Evolutionary conservation across 2,113 vertebrate species (phyloP), one percentile per base, ranked within the genome.

Genomic region (Tupaia chinensis): DNA sequence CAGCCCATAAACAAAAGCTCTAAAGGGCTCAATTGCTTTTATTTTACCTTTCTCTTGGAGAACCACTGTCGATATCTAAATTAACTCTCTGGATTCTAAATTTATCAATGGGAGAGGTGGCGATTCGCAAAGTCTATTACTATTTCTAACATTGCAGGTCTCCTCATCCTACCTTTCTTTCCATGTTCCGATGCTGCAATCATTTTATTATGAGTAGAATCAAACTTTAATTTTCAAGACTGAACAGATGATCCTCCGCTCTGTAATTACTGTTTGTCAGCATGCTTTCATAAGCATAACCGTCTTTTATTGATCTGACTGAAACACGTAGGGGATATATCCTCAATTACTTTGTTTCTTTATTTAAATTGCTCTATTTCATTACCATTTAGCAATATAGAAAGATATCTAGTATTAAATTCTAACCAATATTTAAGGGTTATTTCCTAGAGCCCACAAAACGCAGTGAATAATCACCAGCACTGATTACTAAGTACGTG

Each of bases 1-100:
- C 96, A 98, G 98, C 98, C 98, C 97, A 97, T 98, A 98, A 98
- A 99, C 98, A 98, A 98, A 98, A 98, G 98, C 98, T 98, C 98
- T 97, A 95, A 97, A 91, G 96, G 97, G 93, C 93, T 97, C 94
- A 93, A 94, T 97, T 91, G 10, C 12, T 91, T 96, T 96, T 91
- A 93, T 83, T 97, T 80, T 85, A 74, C 93, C 87, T 86, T 95
- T 96, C 89, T 93, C 73, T 74, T 85, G 60, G 96, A 93, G 78
- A 97, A 74, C 60, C 87, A 4, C 1, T 78, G 84, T 97, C 97
- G 97, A 94, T 96, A 93, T 87, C 95, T 60, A 97, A 84, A 96
- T 93, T 94, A 96, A 72, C 78, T 95, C 78, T 89, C 88, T 56
- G 69, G 95, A 98, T 96, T 95, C 95, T 92, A 92, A 96, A 96